Evolutionary conservation across 2,113 vertebrate species (phyloP), one percentile per base, ranked within the genome.

Genomic region (Otolemur garnettii): DNA sequence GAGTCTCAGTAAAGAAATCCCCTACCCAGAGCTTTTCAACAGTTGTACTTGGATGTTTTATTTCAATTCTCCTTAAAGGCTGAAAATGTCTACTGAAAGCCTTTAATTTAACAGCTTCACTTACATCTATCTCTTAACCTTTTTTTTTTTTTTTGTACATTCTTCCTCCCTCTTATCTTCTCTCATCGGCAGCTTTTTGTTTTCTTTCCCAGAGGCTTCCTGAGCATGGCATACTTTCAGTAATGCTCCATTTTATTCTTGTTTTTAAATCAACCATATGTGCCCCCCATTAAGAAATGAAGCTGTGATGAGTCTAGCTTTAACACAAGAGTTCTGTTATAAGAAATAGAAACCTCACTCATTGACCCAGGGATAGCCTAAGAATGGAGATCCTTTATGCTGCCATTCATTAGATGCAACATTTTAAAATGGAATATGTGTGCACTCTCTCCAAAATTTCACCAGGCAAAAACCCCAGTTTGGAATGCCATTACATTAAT

Each of bases 401-500:
- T 60, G 0, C 38, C 97, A 97, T 97, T 97, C 97, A 96, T 96
- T 97, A 86, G 17, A 72, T 96, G 60, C 26, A 98, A 97, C 98
- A 95, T 88, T 97, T 97, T 97, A 97, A 98, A 97, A 92, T 72
- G 50, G 62, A 96, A 95, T 94, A 68, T 93, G 10, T 69, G 30
- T 87, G 30, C 30, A 94, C 26, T 42, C 81, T 96, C 24, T 96
- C 82, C 95, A 93, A 97, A 98, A 92, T 95, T 97, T 96, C 78
- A 98, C 85, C 96, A 97, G 85, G 88, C 96, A 98, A 97, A 95
- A 97, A 80, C 60, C 55, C 95, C 97, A 97, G 94, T 98, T 98
- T 95, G 87, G 72, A 96, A 98, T 18, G 74, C 84, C 77, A 97
- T 98, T 96, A 96, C 91, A 98, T 98, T 98, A 97, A 97, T 98